Evolutionary conservation across 2,888 invertebrate genomes (phyloP).

Genomic region (Timema cristinae): DNA sequence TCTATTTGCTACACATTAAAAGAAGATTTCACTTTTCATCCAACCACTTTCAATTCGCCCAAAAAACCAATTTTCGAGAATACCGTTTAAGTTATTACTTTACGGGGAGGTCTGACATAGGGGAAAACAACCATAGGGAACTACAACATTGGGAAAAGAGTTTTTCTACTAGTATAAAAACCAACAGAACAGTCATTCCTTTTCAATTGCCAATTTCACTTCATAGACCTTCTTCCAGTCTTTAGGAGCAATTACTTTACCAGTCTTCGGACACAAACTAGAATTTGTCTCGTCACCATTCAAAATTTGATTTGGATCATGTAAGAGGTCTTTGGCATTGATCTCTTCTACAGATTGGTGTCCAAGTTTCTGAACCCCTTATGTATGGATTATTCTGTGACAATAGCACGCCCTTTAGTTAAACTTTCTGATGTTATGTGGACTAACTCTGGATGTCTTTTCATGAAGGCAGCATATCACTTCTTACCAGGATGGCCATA

Average conservation of each 20-base stretch:
- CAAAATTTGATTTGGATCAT: slow-evolving; percentile 28
- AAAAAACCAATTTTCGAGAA: slow-evolving; percentile 30
- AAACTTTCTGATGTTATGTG: slow-evolving; percentile 35
- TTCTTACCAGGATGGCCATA: slow-evolving; percentile 37
- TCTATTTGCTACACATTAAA: slow-evolving; percentile 33
- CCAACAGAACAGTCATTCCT: slow-evolving; percentile 32
- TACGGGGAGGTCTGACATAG: slow-evolving; percentile 30
- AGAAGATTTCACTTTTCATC: slow-evolving; percentile 36
- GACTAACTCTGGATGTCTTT: slow-evolving; percentile 36
- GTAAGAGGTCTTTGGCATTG: slow-evolving; percentile 30
- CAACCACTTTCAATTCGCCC: slow-evolving; percentile 36
- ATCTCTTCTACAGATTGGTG: neutral
- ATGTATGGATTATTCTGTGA: slow-evolving; percentile 37
- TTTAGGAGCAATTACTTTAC: slow-evolving; percentile 29
- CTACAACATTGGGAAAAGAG: slow-evolving; percentile 22
- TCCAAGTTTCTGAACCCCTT: slow-evolving; percentile 38
- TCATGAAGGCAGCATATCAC: slow-evolving; percentile 38
- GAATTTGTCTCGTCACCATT: slow-evolving; percentile 40
- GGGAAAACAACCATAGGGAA: no score
- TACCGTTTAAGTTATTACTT: slow-evolving; percentile 26
- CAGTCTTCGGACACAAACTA: slow-evolving; percentile 38
- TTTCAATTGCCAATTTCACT: slow-evolving; percentile 26
- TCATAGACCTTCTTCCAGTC: slow-evolving; percentile 14
- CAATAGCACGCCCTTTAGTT: slow-evolving; percentile 38
- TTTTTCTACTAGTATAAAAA: slow-evolving; percentile 24